phyloP scores from a whole-genome alignment of 2,797 vertebrate genomes.

The Gobio occitaniae region DNA sequence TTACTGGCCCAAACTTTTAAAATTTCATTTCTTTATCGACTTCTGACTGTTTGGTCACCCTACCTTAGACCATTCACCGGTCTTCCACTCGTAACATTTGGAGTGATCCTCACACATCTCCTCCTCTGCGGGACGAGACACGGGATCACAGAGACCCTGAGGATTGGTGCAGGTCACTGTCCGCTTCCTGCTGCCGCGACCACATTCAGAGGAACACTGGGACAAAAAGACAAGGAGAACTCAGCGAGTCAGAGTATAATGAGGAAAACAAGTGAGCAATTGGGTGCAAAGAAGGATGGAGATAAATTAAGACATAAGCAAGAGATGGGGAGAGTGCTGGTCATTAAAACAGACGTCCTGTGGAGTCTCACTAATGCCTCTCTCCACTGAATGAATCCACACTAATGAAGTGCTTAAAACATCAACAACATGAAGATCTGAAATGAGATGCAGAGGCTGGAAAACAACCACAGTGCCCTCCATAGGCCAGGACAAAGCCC shows the following conservation, averaged over 20 bases:
- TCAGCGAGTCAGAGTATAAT: neutral
- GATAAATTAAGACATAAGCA: slow-evolving; percentile 16
- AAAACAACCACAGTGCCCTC: slow-evolving; percentile 58
- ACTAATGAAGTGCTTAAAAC: slow-evolving; percentile 51
- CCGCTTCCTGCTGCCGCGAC: slow-evolving; percentile 83
- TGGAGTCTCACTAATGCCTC: slow-evolving; percentile 41
- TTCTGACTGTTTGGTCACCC: slow-evolving; percentile 16
- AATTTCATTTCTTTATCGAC: neutral
- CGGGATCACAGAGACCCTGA: slow-evolving; percentile 86
- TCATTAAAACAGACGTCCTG: slow-evolving; percentile 49
- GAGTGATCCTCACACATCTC: slow-evolving; percentile 90
- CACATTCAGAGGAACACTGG: slow-evolving; percentile 92
- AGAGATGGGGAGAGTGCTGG: slow-evolving; percentile 5
- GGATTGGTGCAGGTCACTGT: slow-evolving; percentile 89
- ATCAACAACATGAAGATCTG: slow-evolving; percentile 8
- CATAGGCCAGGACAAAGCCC: slow-evolving; percentile 41
- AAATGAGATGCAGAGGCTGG: neutral
- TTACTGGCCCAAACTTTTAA: neutral
- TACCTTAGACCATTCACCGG: slow-evolving; percentile 98
- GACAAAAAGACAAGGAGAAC: neutral
- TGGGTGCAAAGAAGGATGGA: slow-evolving; percentile 8
- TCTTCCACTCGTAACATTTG: slow-evolving; percentile 94
- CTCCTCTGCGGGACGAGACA: slow-evolving; percentile 82
- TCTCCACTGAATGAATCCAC: slow-evolving; percentile 47
- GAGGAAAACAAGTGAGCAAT: neutral